phyloP scores from a whole-genome alignment of 2,888 invertebrate genomes.

The Napeogenes inachia region DNA sequence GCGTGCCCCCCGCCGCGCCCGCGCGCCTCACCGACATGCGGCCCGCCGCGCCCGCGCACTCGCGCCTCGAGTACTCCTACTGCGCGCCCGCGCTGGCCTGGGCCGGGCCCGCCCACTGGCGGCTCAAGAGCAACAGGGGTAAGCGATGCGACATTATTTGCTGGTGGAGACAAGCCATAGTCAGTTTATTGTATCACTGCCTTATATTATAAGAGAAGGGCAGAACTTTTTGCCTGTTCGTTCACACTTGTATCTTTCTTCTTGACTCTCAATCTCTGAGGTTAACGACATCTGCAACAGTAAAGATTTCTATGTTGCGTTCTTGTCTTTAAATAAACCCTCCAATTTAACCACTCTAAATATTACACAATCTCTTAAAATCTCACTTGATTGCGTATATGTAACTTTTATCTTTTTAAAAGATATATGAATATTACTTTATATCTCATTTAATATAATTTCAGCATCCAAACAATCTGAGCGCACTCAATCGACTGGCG shows the following conservation, averaged over 20 bases:
- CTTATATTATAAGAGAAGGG: too few relatives aligned
- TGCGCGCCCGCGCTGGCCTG: slow-evolving; percentile 77
- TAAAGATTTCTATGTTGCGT: too few relatives aligned
- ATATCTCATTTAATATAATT: slow-evolving; percentile 11
- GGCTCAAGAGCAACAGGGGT: slow-evolving; percentile 75
- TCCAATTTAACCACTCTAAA: too few relatives aligned
- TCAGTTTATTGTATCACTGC: too few relatives aligned
- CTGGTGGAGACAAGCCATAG: too few relatives aligned
- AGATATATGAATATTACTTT: too few relatives aligned
- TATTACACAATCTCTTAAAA: too few relatives aligned
- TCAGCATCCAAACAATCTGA: slow-evolving; percentile 60
- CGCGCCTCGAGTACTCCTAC: slow-evolving; percentile 84
- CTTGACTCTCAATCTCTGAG: too few relatives aligned
- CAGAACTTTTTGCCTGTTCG: too few relatives aligned
- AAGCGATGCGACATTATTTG: not conserved
- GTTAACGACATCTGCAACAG: too few relatives aligned
- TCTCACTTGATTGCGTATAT: not conserved
- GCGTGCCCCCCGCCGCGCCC: slow-evolving; percentile 41
- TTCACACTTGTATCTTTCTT: too few relatives aligned
- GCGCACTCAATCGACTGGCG: slow-evolving; percentile 55
- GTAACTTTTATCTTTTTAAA: not conserved
- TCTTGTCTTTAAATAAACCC: too few relatives aligned
- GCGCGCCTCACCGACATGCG: slow-evolving; percentile 75
- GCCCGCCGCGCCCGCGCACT: slow-evolving; percentile 66
- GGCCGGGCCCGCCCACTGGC: slow-evolving; percentile 92